Evolutionary conservation across 1,140 invertebrate species (phyloP), one percentile per base, ranked within the genome.

Genomic region (Sarcophaga bullata): DNA sequence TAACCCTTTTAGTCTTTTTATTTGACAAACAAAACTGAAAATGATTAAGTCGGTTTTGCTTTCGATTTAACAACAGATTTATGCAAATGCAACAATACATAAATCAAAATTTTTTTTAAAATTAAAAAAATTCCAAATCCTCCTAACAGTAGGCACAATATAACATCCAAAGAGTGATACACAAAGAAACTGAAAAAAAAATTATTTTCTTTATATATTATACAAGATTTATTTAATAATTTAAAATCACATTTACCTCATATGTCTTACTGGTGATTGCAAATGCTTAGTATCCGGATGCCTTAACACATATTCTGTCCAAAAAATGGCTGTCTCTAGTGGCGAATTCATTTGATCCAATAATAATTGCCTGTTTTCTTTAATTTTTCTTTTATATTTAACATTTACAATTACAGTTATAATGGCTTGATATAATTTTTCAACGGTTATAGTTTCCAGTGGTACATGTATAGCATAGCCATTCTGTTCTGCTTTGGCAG

Each of bases 281-380:
- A 94, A 87, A 86, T 94, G 93, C 49, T 90, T 91, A 6, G 92
- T 92, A 7, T 93, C 93, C 86, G 92, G 92, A 84, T 94, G 93
- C 81, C 92, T 89, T 5, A 94, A 89, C 10, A 94, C 92, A 81
- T 93, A 93, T 88, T 94, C 93, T 1, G 92, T 93, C 93, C 93
- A 93, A 86, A 92, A 94, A 47, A 94, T 89, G 4, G 93, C 92
- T 84, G 91, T 90, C 80, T 93, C 91, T 72, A 94, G 81, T 0
- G 93, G 92, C 15, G 91, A 91, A 85, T 92, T 91, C 73, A 92
- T 92, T 85, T 93, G 93, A 86, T 94, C 93, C 17, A 62, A 54
- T 82, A 94, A 85, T 0, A 94, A 81, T 47, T 88, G 73, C 62
- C 54, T 15, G 48, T 72, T 80, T n/a, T 25, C 11, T 4, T 80